Evolutionary conservation across 2,888 invertebrate genomes (phyloP).

Genomic region (Agriopis marginaria): DNA sequence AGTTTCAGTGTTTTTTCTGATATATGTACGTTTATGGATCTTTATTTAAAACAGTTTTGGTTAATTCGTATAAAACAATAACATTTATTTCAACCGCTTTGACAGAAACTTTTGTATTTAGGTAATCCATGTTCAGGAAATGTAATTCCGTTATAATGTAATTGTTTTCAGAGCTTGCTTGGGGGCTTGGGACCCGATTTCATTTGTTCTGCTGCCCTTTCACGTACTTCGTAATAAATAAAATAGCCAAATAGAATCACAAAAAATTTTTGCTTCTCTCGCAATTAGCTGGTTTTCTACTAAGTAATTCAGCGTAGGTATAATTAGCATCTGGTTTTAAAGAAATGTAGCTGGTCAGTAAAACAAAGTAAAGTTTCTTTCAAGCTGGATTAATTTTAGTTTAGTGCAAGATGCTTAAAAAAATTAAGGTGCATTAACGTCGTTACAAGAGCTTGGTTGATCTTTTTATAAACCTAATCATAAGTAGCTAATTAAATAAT

Average conservation of each 20-base stretch:
- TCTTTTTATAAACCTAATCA: too few species aligned
- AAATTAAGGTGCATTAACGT: too few species aligned
- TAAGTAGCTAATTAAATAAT: too few species aligned
- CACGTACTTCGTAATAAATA: slow-evolving; percentile 4
- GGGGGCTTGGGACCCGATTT: slow-evolving; percentile 10
- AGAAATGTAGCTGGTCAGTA: not conserved
- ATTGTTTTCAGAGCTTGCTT: slow-evolving; percentile 1
- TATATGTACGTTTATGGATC: not conserved
- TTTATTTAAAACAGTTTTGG: not conserved
- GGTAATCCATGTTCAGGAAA: not conserved
- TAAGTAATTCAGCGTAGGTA: too few species aligned
- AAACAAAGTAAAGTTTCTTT: not conserved
- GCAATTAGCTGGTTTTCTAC: not conserved
- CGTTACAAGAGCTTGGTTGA: too few species aligned
- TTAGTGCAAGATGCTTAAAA: too few species aligned
- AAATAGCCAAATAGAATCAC: slow-evolving; percentile 12
- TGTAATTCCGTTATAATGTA: too few species aligned
- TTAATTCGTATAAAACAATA: not conserved
- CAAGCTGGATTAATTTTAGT: too few species aligned
- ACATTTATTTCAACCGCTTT: not conserved
- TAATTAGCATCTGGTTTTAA: not conserved
- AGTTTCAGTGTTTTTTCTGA: too few species aligned
- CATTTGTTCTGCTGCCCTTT: slow-evolving; percentile 1
- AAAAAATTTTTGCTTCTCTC: not conserved
- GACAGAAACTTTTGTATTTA: not conserved